A percentile compares a stretch with the other conserved stretches of the same genome.
phyloP scores from a whole-genome alignment of 1,140 invertebrate genomes.

The Zaprionus lachaisei region DNA sequence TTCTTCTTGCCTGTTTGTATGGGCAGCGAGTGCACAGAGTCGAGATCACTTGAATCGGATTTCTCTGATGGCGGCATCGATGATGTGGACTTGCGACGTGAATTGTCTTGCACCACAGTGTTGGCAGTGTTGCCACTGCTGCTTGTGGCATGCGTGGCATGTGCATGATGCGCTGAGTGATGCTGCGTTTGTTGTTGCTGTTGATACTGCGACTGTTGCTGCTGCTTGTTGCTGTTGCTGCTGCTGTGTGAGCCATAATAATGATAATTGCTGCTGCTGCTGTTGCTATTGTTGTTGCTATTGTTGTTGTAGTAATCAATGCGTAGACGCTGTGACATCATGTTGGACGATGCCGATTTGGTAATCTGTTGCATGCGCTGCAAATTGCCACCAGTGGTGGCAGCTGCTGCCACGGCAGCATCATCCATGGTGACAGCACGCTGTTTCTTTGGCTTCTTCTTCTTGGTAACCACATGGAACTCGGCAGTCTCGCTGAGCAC shows the following conservation, averaged over 20 bases:
- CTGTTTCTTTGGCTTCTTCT: conserved; percentile 89
- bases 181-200: conserved; percentile 19
- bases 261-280: conserved; percentile 36
- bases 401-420: conserved; percentile 62
- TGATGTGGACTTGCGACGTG: conserved; percentile 86
- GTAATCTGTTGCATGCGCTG: conserved; percentile 73
- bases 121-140: conserved; percentile 6
- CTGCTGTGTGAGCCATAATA: conserved; percentile 44
- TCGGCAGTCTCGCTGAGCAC: conserved; percentile 85
- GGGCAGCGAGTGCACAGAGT: conserved; percentile 90
- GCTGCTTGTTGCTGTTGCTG: background rate
- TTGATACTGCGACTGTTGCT: background rate
- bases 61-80: conserved; percentile 89
- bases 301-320: conserved; percentile 46
- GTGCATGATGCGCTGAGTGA: conserved; percentile 10
- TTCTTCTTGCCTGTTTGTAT: conserved; percentile 85
- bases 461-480: conserved; percentile 89
- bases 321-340: conserved; percentile 63
- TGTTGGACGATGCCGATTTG: conserved; percentile 67
- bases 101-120: conserved; percentile 62
- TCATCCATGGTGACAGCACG: conserved; percentile 84
- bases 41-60: conserved; percentile 88
- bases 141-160: background rate
- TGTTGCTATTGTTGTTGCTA: conserved; percentile 37
- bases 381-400: conserved; percentile 60